Conservation (phyloP, 2,797 vertebrate species). For the Tachyglossus aculeatus region DNA sequence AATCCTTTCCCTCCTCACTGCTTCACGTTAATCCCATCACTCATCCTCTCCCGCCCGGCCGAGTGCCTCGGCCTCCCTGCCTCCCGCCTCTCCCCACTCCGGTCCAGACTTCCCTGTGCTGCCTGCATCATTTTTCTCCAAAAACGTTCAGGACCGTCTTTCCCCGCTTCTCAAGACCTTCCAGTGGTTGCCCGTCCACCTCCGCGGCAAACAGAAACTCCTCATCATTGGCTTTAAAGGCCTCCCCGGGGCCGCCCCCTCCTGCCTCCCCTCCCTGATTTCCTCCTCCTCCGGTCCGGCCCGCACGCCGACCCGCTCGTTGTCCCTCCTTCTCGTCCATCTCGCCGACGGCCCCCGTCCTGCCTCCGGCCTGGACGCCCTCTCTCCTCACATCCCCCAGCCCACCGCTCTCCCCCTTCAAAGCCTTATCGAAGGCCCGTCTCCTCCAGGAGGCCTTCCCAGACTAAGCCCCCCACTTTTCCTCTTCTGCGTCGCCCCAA, state of each 20-base stretch:
- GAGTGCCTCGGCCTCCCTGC: not conserved
- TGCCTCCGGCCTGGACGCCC: too few relatives aligned
- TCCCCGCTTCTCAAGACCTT: not conserved
- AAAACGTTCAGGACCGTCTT: slow-evolving; percentile 8
- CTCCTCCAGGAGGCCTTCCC: too few relatives aligned
- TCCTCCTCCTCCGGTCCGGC: too few relatives aligned
- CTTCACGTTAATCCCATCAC: not conserved
- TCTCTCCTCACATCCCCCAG: too few relatives aligned
- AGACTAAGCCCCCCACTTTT: too few relatives aligned
- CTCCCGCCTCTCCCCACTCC: not conserved
- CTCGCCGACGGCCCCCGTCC: too few relatives aligned
- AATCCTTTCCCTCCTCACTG: not conserved
- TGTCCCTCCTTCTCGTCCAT: not conserved
- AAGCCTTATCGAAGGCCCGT: too few relatives aligned
- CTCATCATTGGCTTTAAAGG: slow-evolving; percentile 12
- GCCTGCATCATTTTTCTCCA: too few relatives aligned
- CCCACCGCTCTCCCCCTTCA: too few relatives aligned
- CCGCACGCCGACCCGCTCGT: too few relatives aligned
- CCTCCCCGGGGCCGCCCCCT: slow-evolving; percentile 3
- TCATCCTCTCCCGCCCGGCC: not conserved
- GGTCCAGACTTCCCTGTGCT: not conserved
- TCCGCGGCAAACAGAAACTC: slow-evolving; percentile 15
- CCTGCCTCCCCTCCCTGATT: slow-evolving; percentile 18
- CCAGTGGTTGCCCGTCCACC: slow-evolving; percentile 27
- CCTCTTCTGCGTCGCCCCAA: too few relatives aligned